These are phyloP conservation scores for Lagodon rhomboides DNA, from an alignment of 2,797 vertebrate genomes.

Conservation along the genomic window DNA sequence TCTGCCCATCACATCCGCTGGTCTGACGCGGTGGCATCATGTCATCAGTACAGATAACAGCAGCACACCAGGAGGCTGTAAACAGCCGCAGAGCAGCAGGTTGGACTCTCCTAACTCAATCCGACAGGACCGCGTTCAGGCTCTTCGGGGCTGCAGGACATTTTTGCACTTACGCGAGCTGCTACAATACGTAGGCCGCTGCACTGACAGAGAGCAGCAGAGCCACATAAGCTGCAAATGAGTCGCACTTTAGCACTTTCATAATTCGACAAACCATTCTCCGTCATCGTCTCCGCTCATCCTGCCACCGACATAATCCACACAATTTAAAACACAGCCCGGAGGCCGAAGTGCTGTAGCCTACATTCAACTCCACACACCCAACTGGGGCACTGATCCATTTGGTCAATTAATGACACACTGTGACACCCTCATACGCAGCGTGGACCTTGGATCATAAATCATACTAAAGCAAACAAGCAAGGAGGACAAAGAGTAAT, in stretches of 20 bases:
- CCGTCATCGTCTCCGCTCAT: conserved; percentile 4
- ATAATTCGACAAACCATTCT: conserved; percentile 29
- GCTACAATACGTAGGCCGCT: conserved; percentile 50
- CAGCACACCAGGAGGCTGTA: conserved; percentile 28
- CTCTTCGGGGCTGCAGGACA: conserved; percentile 43
- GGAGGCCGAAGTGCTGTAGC: not conserved
- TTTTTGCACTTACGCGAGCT: conserved; percentile 62
- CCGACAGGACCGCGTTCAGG: conserved; percentile 30
- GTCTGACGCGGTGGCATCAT: conserved; percentile 34
- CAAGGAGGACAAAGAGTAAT: conserved; percentile 20
- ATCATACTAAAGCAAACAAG: conserved; percentile 37
- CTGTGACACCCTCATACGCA: conserved; percentile 13
- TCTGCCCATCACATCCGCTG: conserved; percentile 55
- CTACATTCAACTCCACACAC: conserved; percentile 3
- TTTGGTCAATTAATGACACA: conserved; percentile 36
- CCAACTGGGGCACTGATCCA: conserved; percentile 33
- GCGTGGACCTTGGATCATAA: conserved; percentile 28
- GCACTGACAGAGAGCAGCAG: conserved; percentile 39
- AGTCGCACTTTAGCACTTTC: conserved; percentile 48
- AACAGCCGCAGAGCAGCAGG: conserved; percentile 48
- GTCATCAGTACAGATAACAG: conserved; percentile 42
- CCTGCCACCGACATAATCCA: conserved; percentile 11
- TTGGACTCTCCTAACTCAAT: conserved; percentile 38
- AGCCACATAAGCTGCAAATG: conserved; percentile 45
- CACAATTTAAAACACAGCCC: conserved; percentile 5